Evolutionary conservation across 2,888 invertebrate species (phyloP), one percentile per base, ranked within the genome.

Genomic region (Brachyopa scutellaris): DNA sequence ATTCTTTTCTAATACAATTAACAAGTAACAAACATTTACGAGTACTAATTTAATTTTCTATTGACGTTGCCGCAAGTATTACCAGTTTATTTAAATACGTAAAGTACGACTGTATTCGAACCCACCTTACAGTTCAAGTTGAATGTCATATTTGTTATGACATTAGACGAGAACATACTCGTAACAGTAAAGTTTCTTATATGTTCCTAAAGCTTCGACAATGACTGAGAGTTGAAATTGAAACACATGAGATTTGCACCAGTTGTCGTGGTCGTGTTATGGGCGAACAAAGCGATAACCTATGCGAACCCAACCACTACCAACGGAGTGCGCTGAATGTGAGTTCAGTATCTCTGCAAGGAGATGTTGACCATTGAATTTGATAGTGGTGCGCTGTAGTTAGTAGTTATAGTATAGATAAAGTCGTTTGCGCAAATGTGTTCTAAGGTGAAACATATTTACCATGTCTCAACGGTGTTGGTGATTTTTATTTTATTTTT

Each of bases 91-190:
- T 26, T 5, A 26, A 26, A 26, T 5, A 26, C 6, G 6, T 26
- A 26, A 5, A 26, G 6, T 26, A 26, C 26, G n/a, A 26, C 38
- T 19, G 5, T 29, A 21, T 29, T 29, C 36, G 36, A 59, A 13
- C 40, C 23, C 19, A 19, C 26, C 4, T 5, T 6, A n/a, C 53
- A 64, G 73, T 73, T 73, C 53, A 73, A 73, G 73, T 73, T 73
- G 42, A 64, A 73, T 73, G 73, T 45, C 73, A 64, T n/a, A n/a
- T 62, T 64, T 40, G 15, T 9, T 26, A n/a, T 53, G 8, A 8
- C 33, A n/a, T 5, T 9, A 15, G n/a, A 19, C n/a, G 19, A 42
- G 31, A 53, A 66, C 19, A 49, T n/a, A n/a, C n/a, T n/a, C n/a
- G n/a, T 64, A 51, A 38, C 49, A 17, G 36, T 26, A 36, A 3